Conservation (phyloP, 2,888 invertebrate genomes). For the Xylocampa areola region DNA sequence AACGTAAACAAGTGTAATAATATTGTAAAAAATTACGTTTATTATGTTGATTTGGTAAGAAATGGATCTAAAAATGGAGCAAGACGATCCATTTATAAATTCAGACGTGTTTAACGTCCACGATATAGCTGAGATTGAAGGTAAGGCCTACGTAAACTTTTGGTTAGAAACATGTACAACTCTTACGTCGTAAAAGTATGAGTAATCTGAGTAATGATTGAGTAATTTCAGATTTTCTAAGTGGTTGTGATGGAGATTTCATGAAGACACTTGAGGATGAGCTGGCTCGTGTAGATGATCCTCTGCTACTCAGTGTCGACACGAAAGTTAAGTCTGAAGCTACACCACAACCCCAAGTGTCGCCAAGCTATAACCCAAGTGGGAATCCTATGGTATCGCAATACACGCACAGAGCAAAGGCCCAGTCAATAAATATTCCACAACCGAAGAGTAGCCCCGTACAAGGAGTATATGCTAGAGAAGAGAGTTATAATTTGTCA, state of each 20-base stretch:
- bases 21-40: slow-evolving; percentile 40
- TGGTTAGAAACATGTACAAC: slow-evolving; percentile 2
- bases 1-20: slow-evolving; percentile 78
- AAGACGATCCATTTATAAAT: slow-evolving; percentile 80
- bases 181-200: slow-evolving; percentile 36
- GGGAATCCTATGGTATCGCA: slow-evolving; percentile 84
- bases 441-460: slow-evolving; percentile 75
- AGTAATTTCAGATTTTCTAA: slow-evolving; percentile 90
- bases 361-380: slow-evolving; percentile 72
- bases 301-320: slow-evolving; percentile 74
- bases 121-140: slow-evolving; percentile 92
- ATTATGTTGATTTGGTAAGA: slow-evolving; percentile 19
- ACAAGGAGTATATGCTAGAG: slow-evolving; percentile 72
- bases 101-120: slow-evolving; percentile 91
- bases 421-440: slow-evolving; percentile 52
- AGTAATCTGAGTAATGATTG: slow-evolving; percentile 35
- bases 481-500: slow-evolving; percentile 76
- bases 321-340: slow-evolving; percentile 71
- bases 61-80: slow-evolving; percentile 72
- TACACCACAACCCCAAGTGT: slow-evolving; percentile 72
- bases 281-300: slow-evolving; percentile 76
- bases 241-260: slow-evolving; percentile 92
- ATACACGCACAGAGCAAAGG: slow-evolving; percentile 71
- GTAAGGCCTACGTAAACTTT: slow-evolving; percentile 76
- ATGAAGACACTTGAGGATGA: slow-evolving; percentile 88